Evolutionary conservation across 2,888 invertebrate genomes (phyloP).

Genomic region (Plutella xylostella): DNA sequence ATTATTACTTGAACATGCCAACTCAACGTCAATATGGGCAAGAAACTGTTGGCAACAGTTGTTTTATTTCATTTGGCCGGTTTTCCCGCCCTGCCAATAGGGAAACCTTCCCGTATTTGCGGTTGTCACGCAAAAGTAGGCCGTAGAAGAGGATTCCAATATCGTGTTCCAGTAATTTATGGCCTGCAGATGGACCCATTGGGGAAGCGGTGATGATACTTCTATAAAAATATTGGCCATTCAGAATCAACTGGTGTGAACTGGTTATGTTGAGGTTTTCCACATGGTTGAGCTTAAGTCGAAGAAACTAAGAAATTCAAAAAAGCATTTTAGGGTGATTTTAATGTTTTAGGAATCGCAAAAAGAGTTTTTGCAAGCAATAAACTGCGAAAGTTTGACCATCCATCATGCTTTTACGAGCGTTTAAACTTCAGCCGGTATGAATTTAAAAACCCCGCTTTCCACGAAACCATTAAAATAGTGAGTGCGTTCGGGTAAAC

Average conservation of each 20-base stretch:
- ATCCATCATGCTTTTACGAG: no score
- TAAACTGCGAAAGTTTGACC: no score
- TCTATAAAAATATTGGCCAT: no score
- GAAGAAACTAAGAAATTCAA: no score
- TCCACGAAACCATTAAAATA: background rate
- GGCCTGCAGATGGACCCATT: background rate
- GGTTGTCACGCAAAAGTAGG: conserved; percentile 11
- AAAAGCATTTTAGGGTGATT: no score
- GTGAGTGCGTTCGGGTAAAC: background rate
- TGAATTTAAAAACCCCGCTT: background rate
- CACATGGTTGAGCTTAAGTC: no score
- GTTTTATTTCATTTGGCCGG: conserved; percentile 26
- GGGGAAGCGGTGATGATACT: no score
- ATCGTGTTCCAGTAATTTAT: conserved; percentile 8
- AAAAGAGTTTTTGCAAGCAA: no score
- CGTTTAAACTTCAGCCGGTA: no score
- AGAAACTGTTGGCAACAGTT: conserved; percentile 21
- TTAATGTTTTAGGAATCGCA: no score
- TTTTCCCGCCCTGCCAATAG: background rate
- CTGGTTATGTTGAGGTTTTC: no score
- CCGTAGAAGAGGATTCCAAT: conserved; percentile 9
- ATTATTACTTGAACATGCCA: conserved; percentile 32
- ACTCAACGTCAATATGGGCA: conserved; percentile 23
- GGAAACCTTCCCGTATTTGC: conserved; percentile 6
- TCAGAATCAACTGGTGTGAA: no score